A percentile compares a stretch with the other conserved stretches of the same genome.
Conservation (phyloP, 2,888 invertebrate genomes). For the Andrena praecox region DNA sequence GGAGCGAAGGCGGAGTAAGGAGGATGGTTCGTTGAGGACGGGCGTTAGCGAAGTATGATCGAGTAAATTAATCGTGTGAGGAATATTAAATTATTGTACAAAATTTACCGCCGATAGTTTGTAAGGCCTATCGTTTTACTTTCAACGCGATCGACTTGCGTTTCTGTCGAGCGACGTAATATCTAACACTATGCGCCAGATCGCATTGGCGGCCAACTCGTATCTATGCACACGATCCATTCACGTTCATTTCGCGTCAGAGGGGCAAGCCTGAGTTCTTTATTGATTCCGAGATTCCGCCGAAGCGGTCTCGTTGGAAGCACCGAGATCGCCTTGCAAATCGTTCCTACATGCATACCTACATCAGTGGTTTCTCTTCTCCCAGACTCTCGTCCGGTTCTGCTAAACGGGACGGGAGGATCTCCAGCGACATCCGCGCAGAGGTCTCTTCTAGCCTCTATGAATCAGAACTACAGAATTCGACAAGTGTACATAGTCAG, state of each 20-base stretch:
- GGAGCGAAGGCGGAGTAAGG: not conserved
- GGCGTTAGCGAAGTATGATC: slow-evolving; percentile 37
- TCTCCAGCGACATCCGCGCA: not conserved
- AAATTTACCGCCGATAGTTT: slow-evolving; percentile 70
- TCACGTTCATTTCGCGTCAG: slow-evolving; percentile 66
- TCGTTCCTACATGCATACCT: not conserved
- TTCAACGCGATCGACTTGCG: slow-evolving; percentile 51
- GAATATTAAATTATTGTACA: slow-evolving; percentile 76
- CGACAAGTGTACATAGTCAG: not conserved
- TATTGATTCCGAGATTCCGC: slow-evolving; percentile 15
- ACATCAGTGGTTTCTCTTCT: not conserved
- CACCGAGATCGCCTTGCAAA: slow-evolving; percentile 41
- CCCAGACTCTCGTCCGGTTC: not conserved
- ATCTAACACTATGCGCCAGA: slow-evolving; percentile 46
- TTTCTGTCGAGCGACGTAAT: slow-evolving; percentile 47
- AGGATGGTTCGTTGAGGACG: slow-evolving; percentile 21
- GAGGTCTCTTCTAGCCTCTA: not conserved
- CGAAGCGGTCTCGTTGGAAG: slow-evolving; percentile 31
- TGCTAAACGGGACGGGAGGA: not conserved
- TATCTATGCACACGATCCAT: slow-evolving; percentile 71
- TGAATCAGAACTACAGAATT: not conserved
- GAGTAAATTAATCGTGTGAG: slow-evolving; percentile 68
- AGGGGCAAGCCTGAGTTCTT: slow-evolving; percentile 53
- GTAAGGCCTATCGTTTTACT: slow-evolving; percentile 70
- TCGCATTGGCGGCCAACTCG: slow-evolving; percentile 46